Evolutionary conservation across 64 coral and sea anemone species (phyloP), one percentile per base, ranked within the genome.

Genomic region (Acropora tenuis): DNA sequence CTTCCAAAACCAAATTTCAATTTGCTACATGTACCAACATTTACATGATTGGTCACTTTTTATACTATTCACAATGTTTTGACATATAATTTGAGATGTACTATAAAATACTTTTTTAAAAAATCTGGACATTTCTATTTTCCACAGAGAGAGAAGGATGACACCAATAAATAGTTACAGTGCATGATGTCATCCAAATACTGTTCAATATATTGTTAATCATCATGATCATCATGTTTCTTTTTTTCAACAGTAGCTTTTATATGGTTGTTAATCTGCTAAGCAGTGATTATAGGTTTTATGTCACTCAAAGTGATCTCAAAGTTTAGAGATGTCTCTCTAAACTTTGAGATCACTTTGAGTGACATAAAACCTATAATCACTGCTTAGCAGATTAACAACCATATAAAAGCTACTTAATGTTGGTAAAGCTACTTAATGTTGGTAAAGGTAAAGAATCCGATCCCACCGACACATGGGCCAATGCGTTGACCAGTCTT

Each of bases 191-290:
- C 4, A 41, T 45, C 8, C 73, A 75, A 75, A 75, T 75, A 75
- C 73, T 75, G 9, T 75, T 75, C 3, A 75, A 52, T 52, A 75
- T 45, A 75, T 75, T 44, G 73, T 75, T 75, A 75, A 75, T 40
- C 2, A 41, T 75, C 5, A 75, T 41, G n/a, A 75, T 75, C 8
- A 9, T 74, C 73, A 75, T 41, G 19, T n/a, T 52, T 52, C 50
- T 52, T 1, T 75, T 75, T 75, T 75, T 41, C 40, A 75, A 75
- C 41, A 75, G 5, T 44, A 8, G 4, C 20, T 75, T 40, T 43
- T 7, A 10, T 41, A 74, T 74, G 20, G 0, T 41, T 75, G 19
- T 75, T 44, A 41, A 75, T 75, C 41, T 74, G 18, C 2, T 3
- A 74, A 74, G 72, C 19, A 74, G 15, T 74, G 72, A 44, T 7